These are phyloP conservation scores for Bubo scandiacus DNA, from an alignment of 2,113 vertebrate species.

Conservation along the genomic window DNA sequence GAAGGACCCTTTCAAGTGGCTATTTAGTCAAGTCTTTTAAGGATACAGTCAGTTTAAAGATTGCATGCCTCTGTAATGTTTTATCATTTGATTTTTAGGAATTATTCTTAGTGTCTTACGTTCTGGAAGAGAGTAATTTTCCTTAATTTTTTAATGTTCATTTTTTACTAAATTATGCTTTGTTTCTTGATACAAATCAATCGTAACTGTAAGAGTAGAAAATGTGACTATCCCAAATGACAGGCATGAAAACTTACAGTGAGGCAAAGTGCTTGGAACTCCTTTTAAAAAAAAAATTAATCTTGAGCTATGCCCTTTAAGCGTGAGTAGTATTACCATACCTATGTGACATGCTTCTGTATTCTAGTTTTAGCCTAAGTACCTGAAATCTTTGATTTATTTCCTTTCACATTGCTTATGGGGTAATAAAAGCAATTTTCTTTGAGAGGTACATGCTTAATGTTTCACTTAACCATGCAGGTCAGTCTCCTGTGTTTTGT, in stretches of 20 bases:
- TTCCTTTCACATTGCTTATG: background rate
- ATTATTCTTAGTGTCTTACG: background rate
- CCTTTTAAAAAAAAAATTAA: background rate
- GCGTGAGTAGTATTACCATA: fast-evolving
- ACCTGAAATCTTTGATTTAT: background rate
- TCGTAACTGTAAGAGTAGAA: background rate
- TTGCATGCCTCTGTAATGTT: background rate
- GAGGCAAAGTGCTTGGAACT: background rate
- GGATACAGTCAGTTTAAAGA: background rate
- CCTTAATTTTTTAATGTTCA: background rate
- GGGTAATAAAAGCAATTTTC: background rate
- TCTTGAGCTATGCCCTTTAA: background rate
- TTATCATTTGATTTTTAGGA: background rate
- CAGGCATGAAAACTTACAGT: background rate
- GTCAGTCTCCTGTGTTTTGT: slow-evolving; percentile 90
- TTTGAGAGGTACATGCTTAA: background rate
- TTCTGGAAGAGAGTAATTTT: background rate
- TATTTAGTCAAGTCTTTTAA: background rate
- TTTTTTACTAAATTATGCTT: background rate
- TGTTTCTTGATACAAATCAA: background rate
- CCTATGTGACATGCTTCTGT: fast-evolving
- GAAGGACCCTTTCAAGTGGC: background rate
- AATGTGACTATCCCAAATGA: background rate
- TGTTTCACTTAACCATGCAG: slow-evolving; percentile 33
- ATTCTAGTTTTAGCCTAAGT: background rate